Base-by-base conservation (phyloP, 2,113 vertebrate species). In the Tringa solitaria region DNA sequence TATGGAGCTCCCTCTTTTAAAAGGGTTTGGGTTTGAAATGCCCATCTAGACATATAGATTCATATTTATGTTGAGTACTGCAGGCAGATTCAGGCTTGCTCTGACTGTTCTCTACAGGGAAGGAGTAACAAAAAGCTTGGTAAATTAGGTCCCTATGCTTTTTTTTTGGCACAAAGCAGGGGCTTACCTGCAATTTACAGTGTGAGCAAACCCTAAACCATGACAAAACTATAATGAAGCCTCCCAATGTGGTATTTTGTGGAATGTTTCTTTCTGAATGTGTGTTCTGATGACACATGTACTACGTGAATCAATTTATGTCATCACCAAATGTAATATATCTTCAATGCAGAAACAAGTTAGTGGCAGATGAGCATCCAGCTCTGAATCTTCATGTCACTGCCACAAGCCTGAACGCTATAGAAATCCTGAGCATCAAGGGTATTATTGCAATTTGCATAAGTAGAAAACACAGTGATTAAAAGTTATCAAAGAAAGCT, bases 401-500 rank as follows among this genome's bases (percentile, higher is more conserved):
- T 89, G 45, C 84, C 65, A 94, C 77, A 61, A 85, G 30, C 45
- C 43, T 87, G 74, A 89, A 61, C 0, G 8, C 35, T 63, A 19
- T 3, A 94, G 84, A 95, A 94, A 93, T 37, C 59, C 78, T 81
- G 74, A 96, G 72, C 84, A 91, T 74, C 87, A 92, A 84, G 78
- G 30, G 70, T 80, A 94, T 94, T 95, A 95, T 41, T 81, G 74
- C 30, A 94, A 97, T 97, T 95, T 97, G 81, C 97, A 96, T 96
- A 95, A 96, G 70, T 80, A 96, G 87, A 96, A 96, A 96, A 97
- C 67, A 87, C 81, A 48, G 81, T 83, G 89, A 97, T 96, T 97
- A 90, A 91, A 97, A 95, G 95, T 95, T 97, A 93, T 95, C 93
- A 93, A 91, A 95, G 91, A 94, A 95, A 95, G n/a, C 75, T 90